Evolutionary conservation across 2,113 vertebrate genomes (phyloP), one percentile per base, ranked within the genome.

Genomic region (Chaenocephalus aceratus): DNA sequence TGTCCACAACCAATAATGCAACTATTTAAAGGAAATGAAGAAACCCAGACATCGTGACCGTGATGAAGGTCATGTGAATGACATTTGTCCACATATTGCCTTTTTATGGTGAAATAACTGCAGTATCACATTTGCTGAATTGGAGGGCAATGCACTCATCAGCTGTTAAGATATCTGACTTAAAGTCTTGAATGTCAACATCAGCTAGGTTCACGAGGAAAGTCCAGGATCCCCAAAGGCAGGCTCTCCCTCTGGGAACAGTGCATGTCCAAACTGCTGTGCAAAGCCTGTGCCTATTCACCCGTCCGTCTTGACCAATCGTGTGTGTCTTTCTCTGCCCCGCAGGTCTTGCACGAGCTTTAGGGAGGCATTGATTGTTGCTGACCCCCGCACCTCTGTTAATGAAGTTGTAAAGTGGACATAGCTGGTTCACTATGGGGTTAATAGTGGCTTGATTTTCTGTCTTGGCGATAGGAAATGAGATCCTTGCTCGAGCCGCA

Each of bases 381-480:
- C 69, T 90, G 89, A 91, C 90, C 85, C 70, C 59, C n/a, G 76
- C 88, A 84, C 88, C 68, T 86, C 79, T 36, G 82, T 86, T 93
- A 93, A 93, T 93, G 91, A 91, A 90, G 57, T 69, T 84, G 79
- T 89, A 82, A 90, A 89, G 86, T 84, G 85, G 85, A 91, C 88
- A 84, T 53, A 65, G 84, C 74, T 79, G 75, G 79, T 72, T 93
- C 89, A 89, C 76, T 54, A 56, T 63, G 67, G 84, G 90, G 93
- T 94, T 93, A 94, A 94, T 92, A 81, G 81, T 68, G 61, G 77
- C 92, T 93, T 93, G 92, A 94, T 92, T 93, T 93, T 91, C 86
- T 92, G 89, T 93, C 92, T 79, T 23, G n/a, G 72, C 70, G 60
- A 86, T 71, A 26, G 88, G 88, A 92, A 91, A 89, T 87, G 81